phyloP scores from a whole-genome alignment of 2,797 vertebrate species.

The Lepidocolaptes lacrymiger region DNA sequence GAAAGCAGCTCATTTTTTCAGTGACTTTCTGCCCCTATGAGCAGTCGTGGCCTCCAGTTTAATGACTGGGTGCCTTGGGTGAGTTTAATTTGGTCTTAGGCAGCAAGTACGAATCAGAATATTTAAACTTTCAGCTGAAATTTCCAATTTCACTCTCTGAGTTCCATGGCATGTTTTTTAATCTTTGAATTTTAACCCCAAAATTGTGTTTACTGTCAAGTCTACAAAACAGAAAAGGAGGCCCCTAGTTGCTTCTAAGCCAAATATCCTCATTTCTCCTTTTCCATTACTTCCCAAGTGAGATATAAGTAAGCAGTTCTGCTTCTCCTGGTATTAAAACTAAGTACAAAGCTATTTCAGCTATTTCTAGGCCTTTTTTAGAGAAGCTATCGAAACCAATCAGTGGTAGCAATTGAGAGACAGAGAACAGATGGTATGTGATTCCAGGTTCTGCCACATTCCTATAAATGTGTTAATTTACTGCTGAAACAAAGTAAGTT shows the following conservation, averaged over 20 bases:
- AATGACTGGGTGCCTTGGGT: fast-evolving
- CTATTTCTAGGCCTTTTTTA: slow-evolving; percentile 27
- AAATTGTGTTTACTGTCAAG: not conserved
- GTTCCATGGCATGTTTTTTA: not conserved
- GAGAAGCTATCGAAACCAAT: slow-evolving; percentile 22
- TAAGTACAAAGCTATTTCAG: slow-evolving; percentile 40
- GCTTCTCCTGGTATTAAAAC: not conserved
- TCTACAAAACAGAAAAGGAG: not conserved
- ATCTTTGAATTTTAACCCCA: not conserved
- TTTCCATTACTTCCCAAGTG: slow-evolving; percentile 7
- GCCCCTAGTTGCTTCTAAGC: not conserved
- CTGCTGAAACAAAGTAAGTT: slow-evolving; percentile 20
- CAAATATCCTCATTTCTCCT: slow-evolving; percentile 38
- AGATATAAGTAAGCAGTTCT: slow-evolving; percentile 38
- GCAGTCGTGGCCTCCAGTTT: not conserved
- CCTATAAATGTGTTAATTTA: slow-evolving; percentile 53
- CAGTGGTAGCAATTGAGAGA: slow-evolving; percentile 17
- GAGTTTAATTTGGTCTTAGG: not conserved
- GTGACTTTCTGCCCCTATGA: not conserved
- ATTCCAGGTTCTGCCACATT: slow-evolving; percentile 49
- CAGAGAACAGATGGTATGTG: slow-evolving; percentile 49
- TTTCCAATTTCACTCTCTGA: not conserved
- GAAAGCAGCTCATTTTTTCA: not conserved
- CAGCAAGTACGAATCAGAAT: not conserved
- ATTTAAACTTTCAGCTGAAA: not conserved